These are phyloP conservation scores for Silurus aristotelis DNA, from an alignment of 2,797 vertebrate genomes.

Conservation along the genomic window DNA sequence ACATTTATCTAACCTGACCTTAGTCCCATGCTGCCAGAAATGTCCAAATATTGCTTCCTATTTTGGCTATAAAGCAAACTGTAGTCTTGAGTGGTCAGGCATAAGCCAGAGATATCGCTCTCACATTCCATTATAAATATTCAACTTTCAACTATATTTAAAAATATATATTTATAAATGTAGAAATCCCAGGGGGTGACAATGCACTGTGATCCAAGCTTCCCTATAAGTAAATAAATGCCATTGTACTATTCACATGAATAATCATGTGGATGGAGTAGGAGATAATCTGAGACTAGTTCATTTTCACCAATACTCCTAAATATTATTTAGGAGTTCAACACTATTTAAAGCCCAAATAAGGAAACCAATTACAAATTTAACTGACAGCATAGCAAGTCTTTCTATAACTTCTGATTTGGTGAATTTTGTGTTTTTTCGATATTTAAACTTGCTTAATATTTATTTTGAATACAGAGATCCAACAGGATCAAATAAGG, in stretches of 20 bases:
- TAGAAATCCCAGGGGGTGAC: not conserved
- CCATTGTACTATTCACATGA: not conserved
- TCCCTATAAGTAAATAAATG: not conserved
- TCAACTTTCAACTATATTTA: not conserved
- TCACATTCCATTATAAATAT: slow-evolving; percentile 9
- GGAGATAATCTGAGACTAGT: not conserved
- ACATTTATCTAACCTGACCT: not conserved
- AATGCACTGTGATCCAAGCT: not conserved
- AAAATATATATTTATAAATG: too few species aligned
- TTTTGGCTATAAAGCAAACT: not conserved
- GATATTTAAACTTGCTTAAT: not conserved
- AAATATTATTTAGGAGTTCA: not conserved
- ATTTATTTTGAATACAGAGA: not conserved
- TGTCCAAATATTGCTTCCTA: not conserved
- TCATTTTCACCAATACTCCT: not conserved
- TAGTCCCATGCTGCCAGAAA: not conserved
- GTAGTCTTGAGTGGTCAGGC: not conserved
- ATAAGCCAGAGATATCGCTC: not conserved
- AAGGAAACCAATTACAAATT: not conserved
- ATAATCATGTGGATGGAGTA: not conserved
- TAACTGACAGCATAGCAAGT: not conserved
- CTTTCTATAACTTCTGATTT: not conserved
- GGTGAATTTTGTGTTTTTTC: not conserved
- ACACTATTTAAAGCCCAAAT: not conserved
- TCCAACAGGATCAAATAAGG: not conserved